Percentiles rank a stretch among this genome's conserved stretches.
These are phyloP conservation scores for Pristionchus entomophagus DNA, from an alignment of 2,888 invertebrate species.

Conservation along the genomic window DNA sequence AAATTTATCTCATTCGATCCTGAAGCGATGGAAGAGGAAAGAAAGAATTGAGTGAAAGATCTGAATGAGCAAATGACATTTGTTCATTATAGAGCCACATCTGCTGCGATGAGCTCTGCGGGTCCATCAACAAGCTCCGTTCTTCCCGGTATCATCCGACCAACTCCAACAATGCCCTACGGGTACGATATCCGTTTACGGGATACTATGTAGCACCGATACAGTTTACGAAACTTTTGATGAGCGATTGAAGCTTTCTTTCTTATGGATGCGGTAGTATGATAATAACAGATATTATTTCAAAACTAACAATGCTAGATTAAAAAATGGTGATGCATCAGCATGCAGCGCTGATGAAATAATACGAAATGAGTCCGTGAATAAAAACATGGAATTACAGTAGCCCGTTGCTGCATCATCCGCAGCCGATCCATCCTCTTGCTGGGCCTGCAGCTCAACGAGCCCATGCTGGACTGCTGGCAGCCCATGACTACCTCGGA, in stretches of 20 bases:
- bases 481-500: slow-evolving; percentile 9
- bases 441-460: neutral
- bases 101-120: no score
- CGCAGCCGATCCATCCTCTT: neutral
- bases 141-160: neutral
- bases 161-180: slow-evolving; percentile 1
- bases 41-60: neutral
- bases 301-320: no score
- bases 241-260: no score
- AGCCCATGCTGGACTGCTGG: neutral
- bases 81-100: neutral
- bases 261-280: neutral
- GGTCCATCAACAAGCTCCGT: neutral
- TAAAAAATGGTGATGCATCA: no score
- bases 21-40: no score
- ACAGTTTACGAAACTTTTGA: neutral
- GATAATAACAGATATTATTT: no score
- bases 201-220: neutral
- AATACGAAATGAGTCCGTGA: no score
- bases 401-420: neutral
- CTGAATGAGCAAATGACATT: neutral
- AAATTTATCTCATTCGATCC: no score
- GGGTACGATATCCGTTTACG: neutral
- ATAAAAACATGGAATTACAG: no score
- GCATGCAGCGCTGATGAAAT: no score